These are phyloP conservation scores for Megalopta genalis DNA, from an alignment of 1,140 invertebrate species.

Conservation along the genomic window DNA sequence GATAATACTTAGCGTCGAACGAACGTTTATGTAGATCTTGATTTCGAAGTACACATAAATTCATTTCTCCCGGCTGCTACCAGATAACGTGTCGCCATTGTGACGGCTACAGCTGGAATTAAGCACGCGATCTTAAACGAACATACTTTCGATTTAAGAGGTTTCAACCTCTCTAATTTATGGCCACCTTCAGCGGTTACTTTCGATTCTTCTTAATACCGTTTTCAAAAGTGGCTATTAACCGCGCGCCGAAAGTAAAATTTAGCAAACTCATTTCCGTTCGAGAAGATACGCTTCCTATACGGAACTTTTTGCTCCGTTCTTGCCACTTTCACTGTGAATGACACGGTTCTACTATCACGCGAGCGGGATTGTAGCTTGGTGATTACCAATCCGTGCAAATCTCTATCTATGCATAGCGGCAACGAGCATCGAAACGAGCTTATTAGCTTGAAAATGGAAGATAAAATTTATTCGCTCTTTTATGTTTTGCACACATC, in stretches of 20 bases:
- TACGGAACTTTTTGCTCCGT: neutral
- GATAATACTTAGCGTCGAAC: too few species aligned
- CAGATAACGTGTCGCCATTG: too few species aligned
- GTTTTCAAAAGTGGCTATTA: neutral
- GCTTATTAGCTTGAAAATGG: too few species aligned
- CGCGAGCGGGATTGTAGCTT: neutral
- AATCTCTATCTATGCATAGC: neutral
- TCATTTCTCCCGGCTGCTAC: too few species aligned
- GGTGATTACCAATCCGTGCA: too few species aligned
- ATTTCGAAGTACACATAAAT: too few species aligned
- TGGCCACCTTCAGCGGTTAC: neutral
- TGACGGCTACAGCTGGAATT: too few species aligned
- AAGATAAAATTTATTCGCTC: too few species aligned
- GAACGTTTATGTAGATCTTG: too few species aligned
- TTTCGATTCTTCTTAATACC: neutral
- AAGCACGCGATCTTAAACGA: neutral
- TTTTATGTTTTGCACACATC: too few species aligned
- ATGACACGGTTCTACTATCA: neutral
- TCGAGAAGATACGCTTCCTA: neutral
- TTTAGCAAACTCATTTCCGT: neutral
- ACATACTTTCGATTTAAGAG: neutral
- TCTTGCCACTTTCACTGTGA: neutral
- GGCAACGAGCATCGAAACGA: too few species aligned
- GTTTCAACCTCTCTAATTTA: neutral
- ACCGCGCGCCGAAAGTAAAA: neutral